Percentiles rank a stretch among this genome's conserved stretches.
Conservation (phyloP, 2,113 vertebrate genomes). For the Atrichornis clamosus region DNA sequence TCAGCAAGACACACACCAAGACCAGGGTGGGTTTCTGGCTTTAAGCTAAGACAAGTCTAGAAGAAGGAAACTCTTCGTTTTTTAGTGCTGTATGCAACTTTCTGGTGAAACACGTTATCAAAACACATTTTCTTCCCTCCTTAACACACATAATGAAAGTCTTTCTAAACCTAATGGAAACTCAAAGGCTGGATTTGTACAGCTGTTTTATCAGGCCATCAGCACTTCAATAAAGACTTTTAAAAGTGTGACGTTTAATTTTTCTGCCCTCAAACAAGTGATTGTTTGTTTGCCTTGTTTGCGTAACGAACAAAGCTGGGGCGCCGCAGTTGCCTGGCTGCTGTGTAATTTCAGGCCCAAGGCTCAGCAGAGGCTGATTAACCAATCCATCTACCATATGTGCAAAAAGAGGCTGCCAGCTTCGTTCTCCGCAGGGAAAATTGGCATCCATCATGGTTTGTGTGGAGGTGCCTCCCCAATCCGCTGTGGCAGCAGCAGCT, state of each 20-base stretch:
- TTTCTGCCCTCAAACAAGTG: slow-evolving; percentile 54
- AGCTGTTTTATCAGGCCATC: slow-evolving; percentile 61
- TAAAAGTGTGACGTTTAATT: neutral
- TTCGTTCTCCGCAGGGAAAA: slow-evolving; percentile 74
- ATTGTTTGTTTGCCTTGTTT: slow-evolving; percentile 73
- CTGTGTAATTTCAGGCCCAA: slow-evolving; percentile 74
- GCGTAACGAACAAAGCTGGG: slow-evolving; percentile 63
- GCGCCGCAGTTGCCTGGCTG: slow-evolving; percentile 71
- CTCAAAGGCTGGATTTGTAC: slow-evolving; percentile 42
- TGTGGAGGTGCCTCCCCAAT: slow-evolving; percentile 63
- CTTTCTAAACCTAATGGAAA: neutral
- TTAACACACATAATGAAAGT: neutral
- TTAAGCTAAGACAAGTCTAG: neutral
- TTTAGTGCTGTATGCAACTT: neutral
- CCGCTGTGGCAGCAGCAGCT: slow-evolving; percentile 19
- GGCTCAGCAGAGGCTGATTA: slow-evolving; percentile 82
- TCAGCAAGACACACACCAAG: neutral
- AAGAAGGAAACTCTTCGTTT: neutral
- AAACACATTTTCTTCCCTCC: neutral
- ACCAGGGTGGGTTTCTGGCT: neutral
- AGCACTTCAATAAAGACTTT: slow-evolving; percentile 35
- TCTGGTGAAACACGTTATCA: neutral
- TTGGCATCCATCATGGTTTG: slow-evolving; percentile 72
- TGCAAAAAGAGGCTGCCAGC: slow-evolving; percentile 81
- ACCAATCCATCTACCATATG: slow-evolving; percentile 91